Conservation (phyloP, 2,113 vertebrate genomes). For the Craseonycteris thonglongyai region DNA sequence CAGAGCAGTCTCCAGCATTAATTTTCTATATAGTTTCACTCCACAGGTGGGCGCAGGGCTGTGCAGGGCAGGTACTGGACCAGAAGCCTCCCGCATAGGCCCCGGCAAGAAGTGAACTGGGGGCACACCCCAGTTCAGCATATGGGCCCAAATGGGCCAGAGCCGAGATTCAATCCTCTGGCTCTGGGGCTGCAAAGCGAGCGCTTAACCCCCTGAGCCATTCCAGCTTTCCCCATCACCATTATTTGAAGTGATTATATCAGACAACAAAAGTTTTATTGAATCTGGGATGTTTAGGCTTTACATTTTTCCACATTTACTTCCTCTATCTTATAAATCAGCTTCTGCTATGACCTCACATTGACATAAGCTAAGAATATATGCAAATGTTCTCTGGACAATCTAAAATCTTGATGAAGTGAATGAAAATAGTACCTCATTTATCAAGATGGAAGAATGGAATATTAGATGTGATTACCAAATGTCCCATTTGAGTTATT, state of each 20-base stretch:
- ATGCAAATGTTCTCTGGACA: constrained; percentile 52
- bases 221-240: no score
- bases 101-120: no score
- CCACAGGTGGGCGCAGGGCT: no score
- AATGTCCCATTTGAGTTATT: constrained; percentile 68
- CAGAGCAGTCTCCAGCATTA: no score
- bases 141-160: no score
- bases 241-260: neutral
- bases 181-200: no score
- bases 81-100: no score
- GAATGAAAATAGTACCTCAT: constrained; percentile 70
- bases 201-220: no score
- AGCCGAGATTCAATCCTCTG: no score
- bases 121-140: no score
- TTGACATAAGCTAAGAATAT: constrained; percentile 58
- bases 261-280: neutral
- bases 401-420: constrained; percentile 71
- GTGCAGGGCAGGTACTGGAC: no score
- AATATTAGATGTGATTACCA: constrained; percentile 71
- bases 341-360: neutral
- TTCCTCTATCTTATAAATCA: neutral
- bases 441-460: constrained; percentile 65
- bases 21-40: no score
- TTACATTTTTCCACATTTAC: neutral
- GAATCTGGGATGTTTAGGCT: neutral